Conservation (phyloP, 2,888 invertebrate genomes). For the Caenorhabditis macrosperma region DNA sequence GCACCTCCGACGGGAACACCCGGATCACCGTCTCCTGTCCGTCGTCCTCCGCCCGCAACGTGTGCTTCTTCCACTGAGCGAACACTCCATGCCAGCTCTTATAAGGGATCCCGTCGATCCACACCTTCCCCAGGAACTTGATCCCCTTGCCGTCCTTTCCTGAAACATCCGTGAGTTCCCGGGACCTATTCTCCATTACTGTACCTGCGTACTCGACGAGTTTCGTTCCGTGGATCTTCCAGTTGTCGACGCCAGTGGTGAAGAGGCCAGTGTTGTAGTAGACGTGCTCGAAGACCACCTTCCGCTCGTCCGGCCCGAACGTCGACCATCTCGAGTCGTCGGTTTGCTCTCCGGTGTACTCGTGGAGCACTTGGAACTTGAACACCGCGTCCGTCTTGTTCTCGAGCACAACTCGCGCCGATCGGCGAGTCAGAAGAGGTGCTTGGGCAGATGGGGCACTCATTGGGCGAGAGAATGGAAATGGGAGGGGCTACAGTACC, state of each 20-base stretch:
- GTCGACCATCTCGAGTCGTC: not conserved
- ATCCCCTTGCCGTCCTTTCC: not conserved
- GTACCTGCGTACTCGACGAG: not conserved
- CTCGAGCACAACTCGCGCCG: slow-evolving; percentile 3
- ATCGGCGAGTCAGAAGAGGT: slow-evolving; percentile 5
- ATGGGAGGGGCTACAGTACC: not conserved
- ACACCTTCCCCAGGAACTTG: not conserved
- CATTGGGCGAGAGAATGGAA: not conserved
- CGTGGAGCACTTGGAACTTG: slow-evolving; percentile 6
- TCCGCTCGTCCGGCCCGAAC: slow-evolving; percentile 5
- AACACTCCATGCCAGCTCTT: not conserved
- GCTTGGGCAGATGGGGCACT: not conserved
- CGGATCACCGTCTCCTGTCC: slow-evolving; percentile 4
- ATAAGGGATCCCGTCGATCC: not conserved
- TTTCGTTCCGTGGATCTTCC: slow-evolving; percentile 1
- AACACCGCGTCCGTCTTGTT: slow-evolving; percentile 11
- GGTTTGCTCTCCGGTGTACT: slow-evolving; percentile 14
- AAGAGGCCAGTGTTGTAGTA: slow-evolving; percentile 9
- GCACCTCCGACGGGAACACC: slow-evolving; percentile 7
- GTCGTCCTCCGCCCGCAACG: slow-evolving; percentile 15
- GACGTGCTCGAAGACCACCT: not conserved
- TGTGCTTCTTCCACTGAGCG: slow-evolving; percentile 24
- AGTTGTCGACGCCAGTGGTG: slow-evolving; percentile 21
- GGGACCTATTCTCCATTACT: not conserved
- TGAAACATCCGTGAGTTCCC: not conserved